Evolutionary conservation across 2,888 invertebrate species (phyloP), one percentile per base, ranked within the genome.

Genomic region (Polydrusus pterygomalis): DNA sequence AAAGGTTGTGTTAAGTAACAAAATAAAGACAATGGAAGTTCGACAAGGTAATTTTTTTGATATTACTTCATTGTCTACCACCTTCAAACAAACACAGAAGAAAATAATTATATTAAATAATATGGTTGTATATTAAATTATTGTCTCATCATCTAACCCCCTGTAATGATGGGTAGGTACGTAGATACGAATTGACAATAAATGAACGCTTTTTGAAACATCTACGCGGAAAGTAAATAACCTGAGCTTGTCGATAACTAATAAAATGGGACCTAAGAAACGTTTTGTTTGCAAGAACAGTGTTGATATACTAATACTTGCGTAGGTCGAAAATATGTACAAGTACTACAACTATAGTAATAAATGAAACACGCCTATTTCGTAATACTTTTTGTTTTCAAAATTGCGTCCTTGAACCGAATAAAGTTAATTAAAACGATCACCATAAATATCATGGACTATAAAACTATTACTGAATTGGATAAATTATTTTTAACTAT

Each of bases 281-380:
- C 38, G 38, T 38, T 60, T 1, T 1, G 18, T 60, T 60, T 18
- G 15, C 38, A 17, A 60, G 47, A 62, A 49, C 10, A 18, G 56
- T 64, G 34, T 47, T 7, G 56, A 34, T 15, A 25, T 49, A 67
- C n/a, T n/a, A n/a, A n/a, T 47, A 38, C 17, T 2, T 20, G 67
- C 65, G 72, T 73, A 60, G 72, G 72, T 10, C 7, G 67, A 58
- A 73, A 58, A 30, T 71, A 73, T 67, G 72, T 34, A 49, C 67
- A 47, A 73, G 65, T 73, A 67, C 65, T 73, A 73, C 65, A 47
- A 15, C 17, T 47, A 17, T 47, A 73, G 58, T 58, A 67, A 67
- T 73, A 47, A 73, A 60, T 73, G 38, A 70, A 73, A 65, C 72
- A 60, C 58, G 45, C 67, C 72, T 64, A 67, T 73, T 71, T 71